Evolutionary conservation across 2,888 invertebrate genomes (phyloP), one percentile per base, ranked within the genome.

Genomic region (Mactromeris polynyma): DNA sequence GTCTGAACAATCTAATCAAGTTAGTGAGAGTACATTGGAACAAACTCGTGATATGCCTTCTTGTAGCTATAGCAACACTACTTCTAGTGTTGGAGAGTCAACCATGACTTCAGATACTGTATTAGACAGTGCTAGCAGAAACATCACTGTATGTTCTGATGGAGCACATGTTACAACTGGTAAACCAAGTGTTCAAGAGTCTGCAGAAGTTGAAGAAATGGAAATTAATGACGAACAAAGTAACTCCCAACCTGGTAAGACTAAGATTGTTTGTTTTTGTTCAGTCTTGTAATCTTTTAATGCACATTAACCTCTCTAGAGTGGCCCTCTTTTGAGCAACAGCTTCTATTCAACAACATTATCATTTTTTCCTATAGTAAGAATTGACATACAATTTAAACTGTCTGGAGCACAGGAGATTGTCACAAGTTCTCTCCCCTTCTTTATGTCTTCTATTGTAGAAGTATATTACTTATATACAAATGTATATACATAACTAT

Each of bases 31-130:
- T 26, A n/a, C 21, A 36, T 58, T 42, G 31, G n/a, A 73, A 36
- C 73, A 73, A 19, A 33, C 11, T 36, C 17, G 9, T 31, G 77
- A 77, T 73, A n/a, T 77, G 51, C 83, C 83, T 31, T 83, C 77
- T 33, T 73, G 83, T 77, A 77, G 77, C 33, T 46, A 42, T 46
- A 73, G 36, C 19, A 33, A 73, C 73, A 73, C n/a, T 9, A 33
- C 73, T 33, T 36, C 73, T 26, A 31, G 33, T 1, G 17, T 17
- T 73, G 36, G 14, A 33, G 69, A 33, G 36, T 73, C 36, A 19
- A 6, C 58, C 58, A 64, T n/a, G n/a, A 11, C n/a, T 26, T n/a
- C 58, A 64, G 58, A 64, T 64, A 64, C 58, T 26, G 58, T 64
- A 9, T n/a, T 26, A 6, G 26, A 64, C 7, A 64, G 2, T 54